These are phyloP conservation scores for Spisula subtruncata DNA, from an alignment of 2,888 invertebrate species.

Conservation along the genomic window DNA sequence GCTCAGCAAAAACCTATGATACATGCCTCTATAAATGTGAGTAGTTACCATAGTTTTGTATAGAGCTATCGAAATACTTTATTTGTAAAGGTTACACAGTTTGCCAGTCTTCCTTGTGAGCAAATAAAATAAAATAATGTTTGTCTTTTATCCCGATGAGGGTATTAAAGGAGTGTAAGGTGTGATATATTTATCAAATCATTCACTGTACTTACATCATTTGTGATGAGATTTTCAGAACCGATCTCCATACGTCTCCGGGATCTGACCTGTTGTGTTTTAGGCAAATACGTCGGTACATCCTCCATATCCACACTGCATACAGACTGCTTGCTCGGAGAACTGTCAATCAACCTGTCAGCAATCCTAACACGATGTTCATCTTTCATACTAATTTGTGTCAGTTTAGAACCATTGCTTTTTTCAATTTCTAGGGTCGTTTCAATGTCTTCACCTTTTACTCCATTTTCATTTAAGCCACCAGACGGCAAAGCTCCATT, in stretches of 20 bases:
- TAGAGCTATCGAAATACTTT: too few relatives aligned
- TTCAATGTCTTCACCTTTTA: neutral
- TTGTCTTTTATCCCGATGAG: too few relatives aligned
- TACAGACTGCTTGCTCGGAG: neutral
- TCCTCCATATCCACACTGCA: conserved; percentile 37
- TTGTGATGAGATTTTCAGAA: conserved; percentile 65
- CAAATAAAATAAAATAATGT: too few relatives aligned
- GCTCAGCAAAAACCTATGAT: too few relatives aligned
- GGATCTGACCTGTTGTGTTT: conserved; percentile 39
- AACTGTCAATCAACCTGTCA: neutral
- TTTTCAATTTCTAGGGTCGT: neutral
- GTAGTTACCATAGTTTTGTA: too few relatives aligned
- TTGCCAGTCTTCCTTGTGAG: too few relatives aligned
- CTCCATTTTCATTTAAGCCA: neutral
- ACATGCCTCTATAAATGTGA: too few relatives aligned
- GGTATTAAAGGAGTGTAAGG: too few relatives aligned
- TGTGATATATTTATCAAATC: too few relatives aligned
- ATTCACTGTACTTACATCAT: conserved; percentile 64
- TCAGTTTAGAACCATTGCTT: neutral
- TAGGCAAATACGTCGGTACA: conserved; percentile 45
- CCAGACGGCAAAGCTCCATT: neutral
- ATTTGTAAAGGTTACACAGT: too few relatives aligned
- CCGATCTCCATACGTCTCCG: conserved; percentile 57
- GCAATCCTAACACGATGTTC: neutral
- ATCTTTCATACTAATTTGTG: neutral